A percentile compares a stretch with the other conserved stretches of the same genome.
These are phyloP conservation scores for Mixornis gularis DNA, from an alignment of 2,113 vertebrate genomes.

Conservation along the genomic window DNA sequence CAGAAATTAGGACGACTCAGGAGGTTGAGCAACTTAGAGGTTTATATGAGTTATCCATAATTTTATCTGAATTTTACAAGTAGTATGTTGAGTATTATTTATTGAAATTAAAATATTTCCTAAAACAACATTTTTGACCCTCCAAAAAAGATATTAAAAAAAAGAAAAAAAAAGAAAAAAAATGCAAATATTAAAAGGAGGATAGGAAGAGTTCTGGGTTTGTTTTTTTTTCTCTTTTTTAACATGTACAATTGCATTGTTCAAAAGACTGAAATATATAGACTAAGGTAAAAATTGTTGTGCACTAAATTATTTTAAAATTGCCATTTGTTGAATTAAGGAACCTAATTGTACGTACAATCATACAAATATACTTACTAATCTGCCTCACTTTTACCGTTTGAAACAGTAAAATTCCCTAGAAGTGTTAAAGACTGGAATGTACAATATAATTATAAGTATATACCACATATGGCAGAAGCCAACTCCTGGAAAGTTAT, in stretches of 20 bases:
- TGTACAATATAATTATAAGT: background rate
- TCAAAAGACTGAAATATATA: background rate
- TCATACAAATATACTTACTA: background rate
- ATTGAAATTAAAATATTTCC: background rate
- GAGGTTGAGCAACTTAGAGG: background rate
- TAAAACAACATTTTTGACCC: background rate
- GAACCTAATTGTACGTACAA: background rate
- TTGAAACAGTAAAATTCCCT: background rate
- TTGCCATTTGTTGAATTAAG: background rate
- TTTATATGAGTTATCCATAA: background rate
- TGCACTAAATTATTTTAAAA: background rate
- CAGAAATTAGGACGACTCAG: background rate
- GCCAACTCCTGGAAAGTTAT: background rate
- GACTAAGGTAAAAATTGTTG: fast-evolving
- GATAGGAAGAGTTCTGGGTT: background rate
- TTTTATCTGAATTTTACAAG: background rate
- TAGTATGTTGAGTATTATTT: background rate
- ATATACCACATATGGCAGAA: background rate
- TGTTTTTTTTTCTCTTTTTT: background rate
- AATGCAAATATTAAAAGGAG: background rate
- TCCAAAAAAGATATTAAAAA: background rate
- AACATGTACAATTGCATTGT: background rate
- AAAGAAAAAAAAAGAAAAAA: too few relatives aligned
- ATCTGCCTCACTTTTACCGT: background rate
- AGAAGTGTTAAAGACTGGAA: background rate